These are phyloP conservation scores for Heterohyrax brucei DNA, from an alignment of 2,797 vertebrate species.

Conservation along the genomic window DNA sequence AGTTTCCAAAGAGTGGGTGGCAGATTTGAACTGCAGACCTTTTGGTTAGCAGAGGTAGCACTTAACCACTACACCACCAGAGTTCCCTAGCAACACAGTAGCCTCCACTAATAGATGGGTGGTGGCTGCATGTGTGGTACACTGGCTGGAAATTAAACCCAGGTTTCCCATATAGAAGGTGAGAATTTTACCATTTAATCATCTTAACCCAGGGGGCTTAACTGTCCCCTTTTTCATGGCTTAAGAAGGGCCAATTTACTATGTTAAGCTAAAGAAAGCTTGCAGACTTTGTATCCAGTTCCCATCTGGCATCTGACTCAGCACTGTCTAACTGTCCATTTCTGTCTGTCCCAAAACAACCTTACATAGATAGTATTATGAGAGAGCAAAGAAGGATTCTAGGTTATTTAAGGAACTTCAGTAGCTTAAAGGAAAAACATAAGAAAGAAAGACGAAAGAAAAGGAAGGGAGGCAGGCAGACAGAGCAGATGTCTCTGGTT, in stretches of 20 bases:
- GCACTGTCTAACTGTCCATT: background rate
- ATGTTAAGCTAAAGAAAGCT: background rate
- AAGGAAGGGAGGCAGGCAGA: background rate
- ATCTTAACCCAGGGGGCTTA: background rate
- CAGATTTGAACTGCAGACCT: no score
- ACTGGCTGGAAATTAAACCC: no score
- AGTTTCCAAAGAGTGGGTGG: no score
- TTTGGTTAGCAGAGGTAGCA: no score
- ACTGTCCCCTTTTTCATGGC: background rate
- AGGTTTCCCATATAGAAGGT: no score
- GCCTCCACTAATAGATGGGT: no score
- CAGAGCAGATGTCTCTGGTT: background rate
- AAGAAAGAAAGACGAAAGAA: background rate
- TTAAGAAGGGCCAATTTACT: background rate
- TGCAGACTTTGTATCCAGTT: background rate
- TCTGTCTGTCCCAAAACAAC: background rate
- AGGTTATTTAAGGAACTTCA: background rate
- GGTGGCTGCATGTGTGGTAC: no score
- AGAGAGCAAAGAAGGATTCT: background rate
- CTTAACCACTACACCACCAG: no score
- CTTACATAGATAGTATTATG: background rate
- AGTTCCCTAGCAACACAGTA: no score
- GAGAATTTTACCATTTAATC: no score
- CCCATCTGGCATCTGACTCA: background rate
- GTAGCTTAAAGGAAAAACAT: background rate